phyloP scores from a whole-genome alignment of 2,113 vertebrate genomes.

The Trematomus loennbergii region DNA sequence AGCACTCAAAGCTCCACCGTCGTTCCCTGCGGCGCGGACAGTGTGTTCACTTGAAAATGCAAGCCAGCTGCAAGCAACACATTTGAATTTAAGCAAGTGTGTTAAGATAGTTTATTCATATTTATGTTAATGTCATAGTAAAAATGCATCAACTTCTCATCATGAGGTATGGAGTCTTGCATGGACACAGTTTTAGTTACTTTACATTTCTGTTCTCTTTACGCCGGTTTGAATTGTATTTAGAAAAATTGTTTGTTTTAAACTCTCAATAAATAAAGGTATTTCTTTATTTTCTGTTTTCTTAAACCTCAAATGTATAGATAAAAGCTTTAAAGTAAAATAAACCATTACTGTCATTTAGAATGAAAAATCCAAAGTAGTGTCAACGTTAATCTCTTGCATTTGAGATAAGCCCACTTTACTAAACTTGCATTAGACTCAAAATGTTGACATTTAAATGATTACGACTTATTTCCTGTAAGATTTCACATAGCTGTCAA shows the following conservation, averaged over 20 bases:
- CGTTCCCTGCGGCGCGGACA: neutral
- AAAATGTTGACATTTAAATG: slow-evolving; percentile 4
- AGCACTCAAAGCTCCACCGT: neutral
- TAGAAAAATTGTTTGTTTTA: neutral
- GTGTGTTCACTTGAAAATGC: neutral
- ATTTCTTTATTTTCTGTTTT: neutral
- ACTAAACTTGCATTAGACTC: neutral
- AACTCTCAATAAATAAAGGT: no score
- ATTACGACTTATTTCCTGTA: neutral
- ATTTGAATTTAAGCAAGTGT: neutral
- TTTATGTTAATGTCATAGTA: neutral
- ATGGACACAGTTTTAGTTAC: neutral
- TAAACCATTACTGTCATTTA: neutral
- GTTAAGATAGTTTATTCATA: neutral
- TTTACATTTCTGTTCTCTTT: neutral
- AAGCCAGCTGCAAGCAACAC: neutral
- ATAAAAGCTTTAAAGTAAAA: neutral
- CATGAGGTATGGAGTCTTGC: neutral
- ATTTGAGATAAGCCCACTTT: neutral
- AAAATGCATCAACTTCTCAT: no score
- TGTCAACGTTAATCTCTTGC: neutral
- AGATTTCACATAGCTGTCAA: slow-evolving; percentile 27
- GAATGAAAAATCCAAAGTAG: neutral
- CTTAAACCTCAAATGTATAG: neutral
- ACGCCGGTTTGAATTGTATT: neutral